Base-by-base conservation (phyloP, 2,797 vertebrate species). In the Eospalax fontanierii region DNA sequence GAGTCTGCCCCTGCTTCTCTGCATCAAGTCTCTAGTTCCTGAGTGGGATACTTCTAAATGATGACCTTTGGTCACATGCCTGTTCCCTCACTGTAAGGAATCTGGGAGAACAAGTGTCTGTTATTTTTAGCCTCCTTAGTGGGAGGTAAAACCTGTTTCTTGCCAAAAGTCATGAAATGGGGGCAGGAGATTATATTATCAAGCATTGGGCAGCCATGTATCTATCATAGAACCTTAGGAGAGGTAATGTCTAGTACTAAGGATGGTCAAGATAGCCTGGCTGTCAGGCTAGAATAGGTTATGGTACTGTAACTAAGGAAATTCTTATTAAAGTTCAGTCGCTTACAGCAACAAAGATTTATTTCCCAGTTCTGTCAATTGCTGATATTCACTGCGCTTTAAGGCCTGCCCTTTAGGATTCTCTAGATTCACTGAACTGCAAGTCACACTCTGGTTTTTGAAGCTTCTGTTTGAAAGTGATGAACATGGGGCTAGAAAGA, bases 61-160 rank as follows among this genome's bases (percentile, higher is more conserved):
- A 19, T n/a, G 46, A 74, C 22, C 30, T 59, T 68, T 68, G 84
- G 9, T 68, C 24, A 59, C 73, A 35, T 4, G 35, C 21, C 33
- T 88, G 8, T 82, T 90, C 63, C 33, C 22, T 74, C 9, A 65
- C 33, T 54, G 43, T 15, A 18, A 91, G n/a, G 81, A 79, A 87
- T 90, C 90, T 93, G 28, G 54, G 43, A 85, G 92, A 78, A 91
- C 46, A 57, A 82, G 65, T 79, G 38, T 89, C 6, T 14, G 61
- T 54, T 80, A 84, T 90, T 94, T 87, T 40, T 73, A 57, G 30
- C 76, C 88, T 76, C 65, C 65, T 61, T 82, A 22, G 33, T 89
- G 61, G 86, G 50, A 90, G 59, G 50, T 63, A 91, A 61, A 85
- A 46, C 30, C 61, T 81, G 16, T 78, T 46, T 70, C 1, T 24